Conservation (phyloP, 1,140 invertebrate species). For the Metaphire vulgaris region DNA sequence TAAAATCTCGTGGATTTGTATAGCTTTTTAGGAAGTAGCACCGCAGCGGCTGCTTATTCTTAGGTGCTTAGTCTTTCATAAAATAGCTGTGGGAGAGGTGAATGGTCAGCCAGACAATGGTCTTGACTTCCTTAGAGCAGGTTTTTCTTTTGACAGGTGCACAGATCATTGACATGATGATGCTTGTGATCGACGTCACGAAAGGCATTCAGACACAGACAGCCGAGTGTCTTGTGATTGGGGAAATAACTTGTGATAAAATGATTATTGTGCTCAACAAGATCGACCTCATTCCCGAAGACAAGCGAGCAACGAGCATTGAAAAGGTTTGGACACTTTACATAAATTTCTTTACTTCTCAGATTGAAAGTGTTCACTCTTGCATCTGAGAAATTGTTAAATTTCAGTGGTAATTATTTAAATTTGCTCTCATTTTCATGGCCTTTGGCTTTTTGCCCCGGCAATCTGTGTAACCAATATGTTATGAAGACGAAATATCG, state of each 20-base stretch:
- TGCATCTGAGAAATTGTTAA: no score
- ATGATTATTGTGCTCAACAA: conserved; percentile 66
- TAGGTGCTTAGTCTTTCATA: no score
- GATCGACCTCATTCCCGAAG: conserved; percentile 60
- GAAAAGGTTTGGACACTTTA: conserved; percentile 54
- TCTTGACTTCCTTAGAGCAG: no score
- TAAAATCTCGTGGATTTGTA: no score
- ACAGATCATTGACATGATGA: conserved; percentile 71
- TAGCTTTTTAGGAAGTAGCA: no score
- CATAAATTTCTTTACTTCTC: conserved; percentile 5
- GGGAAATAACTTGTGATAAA: conserved; percentile 62
- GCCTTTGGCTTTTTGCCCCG: no score
- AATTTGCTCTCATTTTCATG: conserved; percentile 1
- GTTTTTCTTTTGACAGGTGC: conserved; percentile 51
- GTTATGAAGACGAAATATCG: no score
- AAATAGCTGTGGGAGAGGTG: no score
- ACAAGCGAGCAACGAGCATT: conserved; percentile 54
- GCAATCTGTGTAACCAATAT: no score
- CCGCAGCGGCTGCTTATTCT: no score
- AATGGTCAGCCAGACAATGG: no score
- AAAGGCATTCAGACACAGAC: conserved; percentile 76
- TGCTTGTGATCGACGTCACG: conserved; percentile 66
- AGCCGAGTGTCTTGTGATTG: conserved; percentile 70
- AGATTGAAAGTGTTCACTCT: no score
- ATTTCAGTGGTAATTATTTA: neutral